Percentiles rank a stretch among this genome's conserved stretches.
Conservation (phyloP, 2,888 invertebrate genomes). For the Amiota communis region DNA sequence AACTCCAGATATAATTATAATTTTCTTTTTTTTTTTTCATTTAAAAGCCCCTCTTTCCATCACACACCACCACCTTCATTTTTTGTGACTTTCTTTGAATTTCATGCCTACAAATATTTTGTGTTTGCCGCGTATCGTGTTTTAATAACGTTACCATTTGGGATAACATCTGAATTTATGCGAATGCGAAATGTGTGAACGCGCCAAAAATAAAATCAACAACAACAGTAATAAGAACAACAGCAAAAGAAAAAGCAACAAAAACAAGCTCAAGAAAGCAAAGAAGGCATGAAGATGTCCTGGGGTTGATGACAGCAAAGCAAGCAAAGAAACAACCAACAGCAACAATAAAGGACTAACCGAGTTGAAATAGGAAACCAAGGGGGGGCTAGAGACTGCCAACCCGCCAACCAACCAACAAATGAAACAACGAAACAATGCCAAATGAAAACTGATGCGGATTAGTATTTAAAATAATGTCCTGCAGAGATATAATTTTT, state of each 20-base stretch:
- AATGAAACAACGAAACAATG: slow-evolving; percentile 42
- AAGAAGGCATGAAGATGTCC: slow-evolving; percentile 45
- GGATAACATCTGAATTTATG: slow-evolving; percentile 69
- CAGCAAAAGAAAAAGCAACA: neutral
- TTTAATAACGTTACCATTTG: slow-evolving; percentile 66
- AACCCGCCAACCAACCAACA: no score
- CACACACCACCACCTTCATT: no score
- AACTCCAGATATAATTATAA: no score
- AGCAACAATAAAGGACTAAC: neutral
- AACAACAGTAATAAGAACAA: slow-evolving; percentile 19
- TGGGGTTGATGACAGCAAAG: slow-evolving; percentile 47
- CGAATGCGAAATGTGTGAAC: slow-evolving; percentile 12
- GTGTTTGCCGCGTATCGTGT: slow-evolving; percentile 46
- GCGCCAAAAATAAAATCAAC: slow-evolving; percentile 53
- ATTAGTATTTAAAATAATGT: slow-evolving; percentile 73
- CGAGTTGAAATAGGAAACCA: no score
- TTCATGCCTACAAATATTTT: neutral
- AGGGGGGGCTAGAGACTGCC: no score
- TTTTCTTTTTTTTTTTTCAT: no score
- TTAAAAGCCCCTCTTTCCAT: no score
- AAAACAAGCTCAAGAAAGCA: slow-evolving; percentile 30
- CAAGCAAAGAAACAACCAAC: neutral
- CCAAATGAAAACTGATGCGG: slow-evolving; percentile 72
- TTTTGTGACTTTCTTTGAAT: no score
- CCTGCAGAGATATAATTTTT: slow-evolving; percentile 71